These are phyloP conservation scores for Hystrix brachyura DNA, from an alignment of 2,113 vertebrate species.

Conservation along the genomic window DNA sequence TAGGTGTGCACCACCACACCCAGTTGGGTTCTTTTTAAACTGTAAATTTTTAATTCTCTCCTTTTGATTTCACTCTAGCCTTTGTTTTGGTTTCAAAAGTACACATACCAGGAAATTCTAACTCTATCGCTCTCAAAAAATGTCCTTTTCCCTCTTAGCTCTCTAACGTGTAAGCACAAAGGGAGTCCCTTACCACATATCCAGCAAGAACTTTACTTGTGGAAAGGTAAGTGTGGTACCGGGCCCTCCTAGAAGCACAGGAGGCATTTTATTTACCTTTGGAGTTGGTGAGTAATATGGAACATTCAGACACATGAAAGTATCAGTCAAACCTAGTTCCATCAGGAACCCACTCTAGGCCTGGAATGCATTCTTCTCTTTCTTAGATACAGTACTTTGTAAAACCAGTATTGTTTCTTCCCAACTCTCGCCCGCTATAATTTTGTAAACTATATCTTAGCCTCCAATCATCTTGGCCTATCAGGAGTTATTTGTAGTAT, in stretches of 20 bases:
- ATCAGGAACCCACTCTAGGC: background rate
- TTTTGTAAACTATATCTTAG: background rate
- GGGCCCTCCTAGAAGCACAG: background rate
- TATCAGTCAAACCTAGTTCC: background rate
- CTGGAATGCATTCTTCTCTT: background rate
- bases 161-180: constrained; percentile 95
- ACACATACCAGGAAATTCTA: background rate
- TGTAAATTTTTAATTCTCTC: background rate
- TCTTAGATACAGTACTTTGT: background rate
- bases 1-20: too few relatives aligned
- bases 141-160: constrained; percentile 81
- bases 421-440: background rate
- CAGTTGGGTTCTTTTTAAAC: too few relatives aligned
- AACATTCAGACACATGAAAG: background rate
- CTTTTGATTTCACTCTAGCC: background rate
- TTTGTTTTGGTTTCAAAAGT: constrained; percentile 28
- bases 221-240: constrained; percentile 78
- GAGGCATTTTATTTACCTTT: background rate
- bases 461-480: background rate
- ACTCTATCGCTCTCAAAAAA: background rate
- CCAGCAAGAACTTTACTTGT: constrained; percentile 94
- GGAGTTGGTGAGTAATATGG: background rate
- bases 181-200: constrained; percentile 97
- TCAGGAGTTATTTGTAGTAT: background rate
- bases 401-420: background rate